phyloP scores from a whole-genome alignment of 2,888 invertebrate species.

The Diloba caeruleocephala region DNA sequence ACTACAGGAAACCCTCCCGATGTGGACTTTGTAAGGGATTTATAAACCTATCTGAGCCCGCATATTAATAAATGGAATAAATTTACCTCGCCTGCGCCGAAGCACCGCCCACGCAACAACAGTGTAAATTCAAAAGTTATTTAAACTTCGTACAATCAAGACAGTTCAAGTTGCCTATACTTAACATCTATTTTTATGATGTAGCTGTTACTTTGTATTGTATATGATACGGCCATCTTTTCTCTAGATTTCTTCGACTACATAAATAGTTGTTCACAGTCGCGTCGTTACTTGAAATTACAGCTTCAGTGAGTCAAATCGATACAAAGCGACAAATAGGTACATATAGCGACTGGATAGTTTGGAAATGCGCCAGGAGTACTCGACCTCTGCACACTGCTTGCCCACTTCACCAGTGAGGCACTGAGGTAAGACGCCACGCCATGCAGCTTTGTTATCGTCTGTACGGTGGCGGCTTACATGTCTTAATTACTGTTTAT shows the following conservation, averaged over 20 bases:
- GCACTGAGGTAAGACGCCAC: conserved; percentile 53
- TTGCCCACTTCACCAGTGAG: conserved; percentile 64
- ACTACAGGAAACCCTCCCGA: conserved; percentile 28
- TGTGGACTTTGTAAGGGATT: conserved; percentile 43
- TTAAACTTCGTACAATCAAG: conserved; percentile 52
- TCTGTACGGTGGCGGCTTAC: conserved; percentile 6
- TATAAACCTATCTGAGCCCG: conserved; percentile 47
- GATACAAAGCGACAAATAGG: conserved; percentile 76
- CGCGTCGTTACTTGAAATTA: conserved; percentile 63
- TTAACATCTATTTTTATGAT: conserved; percentile 39
- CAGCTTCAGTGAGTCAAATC: conserved; percentile 80
- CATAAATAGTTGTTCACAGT: conserved; percentile 4
- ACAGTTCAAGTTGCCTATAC: conserved; percentile 37
- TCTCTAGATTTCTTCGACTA: conserved; percentile 8
- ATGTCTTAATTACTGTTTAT: conserved; percentile 14
- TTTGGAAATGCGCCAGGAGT: conserved; percentile 79
- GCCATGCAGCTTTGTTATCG: conserved; percentile 26
- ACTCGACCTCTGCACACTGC: conserved; percentile 69
- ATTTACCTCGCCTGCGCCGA: conserved; percentile 48
- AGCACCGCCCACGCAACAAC: conserved; percentile 49
- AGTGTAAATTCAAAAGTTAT: conserved; percentile 52
- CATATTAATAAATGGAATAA: conserved; percentile 57
- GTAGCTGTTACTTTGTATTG: conserved; percentile 3
- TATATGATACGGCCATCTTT: conserved; percentile 16
- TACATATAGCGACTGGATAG: conserved; percentile 62